A percentile compares a stretch with the other conserved stretches of the same genome.
These are phyloP conservation scores for Lochmaea capreae DNA, from an alignment of 2,888 invertebrate genomes.

Conservation along the genomic window DNA sequence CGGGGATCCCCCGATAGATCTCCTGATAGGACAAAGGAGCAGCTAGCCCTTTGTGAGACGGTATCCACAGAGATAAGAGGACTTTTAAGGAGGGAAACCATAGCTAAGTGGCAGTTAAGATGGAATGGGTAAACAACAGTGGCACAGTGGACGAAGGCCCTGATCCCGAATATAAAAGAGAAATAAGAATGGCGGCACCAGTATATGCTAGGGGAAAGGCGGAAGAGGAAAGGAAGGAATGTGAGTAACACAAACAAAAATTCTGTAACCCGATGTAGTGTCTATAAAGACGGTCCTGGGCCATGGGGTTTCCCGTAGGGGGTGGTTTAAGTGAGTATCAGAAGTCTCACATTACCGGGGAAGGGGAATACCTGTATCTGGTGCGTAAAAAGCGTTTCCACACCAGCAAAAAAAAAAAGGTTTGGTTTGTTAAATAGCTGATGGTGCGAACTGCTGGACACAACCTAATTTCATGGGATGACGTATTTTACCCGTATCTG, in stretches of 20 bases:
- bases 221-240: neutral
- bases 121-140: neutral
- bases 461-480: too few species aligned
- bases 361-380: too few species aligned
- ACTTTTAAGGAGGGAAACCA: neutral
- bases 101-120: neutral
- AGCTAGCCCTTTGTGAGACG: neutral
- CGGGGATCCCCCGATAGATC: neutral
- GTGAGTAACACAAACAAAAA: too few species aligned
- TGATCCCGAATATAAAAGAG: neutral
- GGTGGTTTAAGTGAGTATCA: neutral
- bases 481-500: too few species aligned
- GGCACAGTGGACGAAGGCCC: slow-evolving; percentile 11
- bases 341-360: neutral
- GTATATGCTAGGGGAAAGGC: neutral
- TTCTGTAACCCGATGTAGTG: neutral
- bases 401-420: too few species aligned
- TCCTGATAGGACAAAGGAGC: neutral
- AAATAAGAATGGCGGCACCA: too few species aligned
- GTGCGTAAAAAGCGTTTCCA: too few species aligned
- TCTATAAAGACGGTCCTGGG: neutral
- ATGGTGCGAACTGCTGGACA: too few species aligned
- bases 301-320: neutral
- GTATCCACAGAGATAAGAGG: neutral
- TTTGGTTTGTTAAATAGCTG: too few species aligned